These are phyloP conservation scores for Brachionus rotundiformis DNA, from an alignment of 1,140 invertebrate species.

Conservation along the genomic window DNA sequence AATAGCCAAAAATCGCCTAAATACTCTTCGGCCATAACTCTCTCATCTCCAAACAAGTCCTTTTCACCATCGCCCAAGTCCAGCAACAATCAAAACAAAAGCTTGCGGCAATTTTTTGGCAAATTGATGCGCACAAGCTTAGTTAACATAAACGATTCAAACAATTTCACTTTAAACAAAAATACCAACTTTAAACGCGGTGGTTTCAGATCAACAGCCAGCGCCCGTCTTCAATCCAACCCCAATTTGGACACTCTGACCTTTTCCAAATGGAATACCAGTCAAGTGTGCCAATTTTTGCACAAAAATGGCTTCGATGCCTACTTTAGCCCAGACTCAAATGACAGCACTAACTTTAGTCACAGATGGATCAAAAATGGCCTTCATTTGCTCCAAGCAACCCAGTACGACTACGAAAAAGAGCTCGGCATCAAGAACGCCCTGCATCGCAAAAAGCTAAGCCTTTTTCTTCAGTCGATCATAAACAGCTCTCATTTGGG, in stretches of 20 bases:
- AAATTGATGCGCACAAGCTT: slow-evolving; percentile 48
- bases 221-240: slow-evolving; percentile 7
- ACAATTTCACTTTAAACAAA: background rate
- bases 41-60: background rate
- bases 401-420: slow-evolving; percentile 82
- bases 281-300: slow-evolving; percentile 84
- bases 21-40: background rate
- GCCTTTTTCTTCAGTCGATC: slow-evolving; percentile 74
- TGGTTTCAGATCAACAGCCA: slow-evolving; percentile 44
- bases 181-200: slow-evolving; percentile 8
- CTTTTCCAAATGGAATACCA: slow-evolving; percentile 74
- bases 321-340: slow-evolving; percentile 70
- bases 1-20: background rate
- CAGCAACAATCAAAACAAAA: background rate
- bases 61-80: background rate
- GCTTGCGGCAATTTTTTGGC: slow-evolving; percentile 38
- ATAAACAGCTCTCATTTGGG: slow-evolving; percentile 55
- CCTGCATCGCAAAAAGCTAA: slow-evolving; percentile 86
- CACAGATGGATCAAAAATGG: slow-evolving; percentile 79
- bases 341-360: slow-evolving; percentile 65
- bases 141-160: slow-evolving; percentile 47
- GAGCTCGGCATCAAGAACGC: slow-evolving; percentile 70
- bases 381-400: slow-evolving; percentile 76
- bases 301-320: slow-evolving; percentile 79
- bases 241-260: slow-evolving; percentile 55